Conservation (phyloP, 1,140 invertebrate species). For the Ceratina australensis region DNA sequence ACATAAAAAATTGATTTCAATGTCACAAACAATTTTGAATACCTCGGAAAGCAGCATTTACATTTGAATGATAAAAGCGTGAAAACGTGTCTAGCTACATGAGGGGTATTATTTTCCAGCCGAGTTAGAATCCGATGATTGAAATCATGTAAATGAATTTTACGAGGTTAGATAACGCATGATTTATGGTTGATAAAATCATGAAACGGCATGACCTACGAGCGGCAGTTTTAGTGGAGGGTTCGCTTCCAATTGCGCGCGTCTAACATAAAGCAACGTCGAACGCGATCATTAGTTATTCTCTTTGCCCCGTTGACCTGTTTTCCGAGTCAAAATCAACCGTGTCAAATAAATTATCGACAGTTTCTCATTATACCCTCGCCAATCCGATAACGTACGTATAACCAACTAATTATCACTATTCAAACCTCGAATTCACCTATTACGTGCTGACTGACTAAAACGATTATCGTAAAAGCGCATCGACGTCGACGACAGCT, state of each 20-base stretch:
- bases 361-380: not conserved
- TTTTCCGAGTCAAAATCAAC: not conserved
- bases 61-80: no score
- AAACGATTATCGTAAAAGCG: no score
- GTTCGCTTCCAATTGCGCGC: not conserved
- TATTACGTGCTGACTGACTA: no score
- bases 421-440: not conserved
- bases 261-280: not conserved
- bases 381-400: not conserved
- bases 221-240: not conserved
- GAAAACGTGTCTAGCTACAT: no score
- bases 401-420: not conserved
- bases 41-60: no score
- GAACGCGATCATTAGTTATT: not conserved
- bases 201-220: not conserved
- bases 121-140: no score
- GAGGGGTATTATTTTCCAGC: no score
- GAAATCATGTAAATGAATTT: no score
- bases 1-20: no score
- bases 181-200: not conserved
- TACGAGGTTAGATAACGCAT: no score
- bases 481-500: no score
- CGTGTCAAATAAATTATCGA: slow-evolving; percentile 11
- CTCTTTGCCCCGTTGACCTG: not conserved
- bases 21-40: no score